Base-by-base conservation (phyloP, 2,888 invertebrate species). In the Caprella mutica region DNA sequence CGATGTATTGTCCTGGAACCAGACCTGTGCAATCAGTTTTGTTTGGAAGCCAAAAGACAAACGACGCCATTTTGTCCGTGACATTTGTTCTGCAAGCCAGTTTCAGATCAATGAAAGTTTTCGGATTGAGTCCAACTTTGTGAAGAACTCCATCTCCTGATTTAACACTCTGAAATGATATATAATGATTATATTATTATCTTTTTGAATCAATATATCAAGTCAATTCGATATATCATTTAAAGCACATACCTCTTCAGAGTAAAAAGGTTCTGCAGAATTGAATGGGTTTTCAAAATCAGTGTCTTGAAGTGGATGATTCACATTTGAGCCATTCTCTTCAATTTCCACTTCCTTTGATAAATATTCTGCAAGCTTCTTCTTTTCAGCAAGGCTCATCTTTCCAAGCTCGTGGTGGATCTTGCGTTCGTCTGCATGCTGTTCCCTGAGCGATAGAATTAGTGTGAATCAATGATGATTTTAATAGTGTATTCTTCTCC, bases 401-500 rank as follows among this genome's bases (percentile, higher is more conserved):
- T 65, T 65, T 17, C 56, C 46, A 5, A 65, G 23, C 40, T 65
- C 65, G 26, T 61, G 60, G 23, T 60, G 55, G 8, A 65, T 9
- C 24, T 40, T 30, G 2, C 63, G 58, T 1, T 58, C 27, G 40
- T 64, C 57, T 12, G 52, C 38, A 12, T 42, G 17, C 30, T 58
- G 53, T 0, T 58, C 58, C 63, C 65, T 65, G 55, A 5, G n/a
- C n/a, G n/a, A n/a, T n/a, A n/a, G n/a, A n/a, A n/a, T n/a, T n/a
- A n/a, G n/a, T n/a, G n/a, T n/a, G n/a, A n/a, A n/a, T n/a, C n/a
- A n/a, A n/a, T n/a, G n/a, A n/a, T n/a, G n/a, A n/a, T n/a, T n/a
- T n/a, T n/a, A n/a, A n/a, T n/a, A n/a, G n/a, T n/a, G n/a, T n/a
- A n/a, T n/a, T n/a, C n/a, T n/a, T n/a, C n/a, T n/a, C n/a, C n/a